Evolutionary conservation across 2,113 vertebrate genomes (phyloP), one percentile per base, ranked within the genome.

Genomic region (Ifrita kowaldi): DNA sequence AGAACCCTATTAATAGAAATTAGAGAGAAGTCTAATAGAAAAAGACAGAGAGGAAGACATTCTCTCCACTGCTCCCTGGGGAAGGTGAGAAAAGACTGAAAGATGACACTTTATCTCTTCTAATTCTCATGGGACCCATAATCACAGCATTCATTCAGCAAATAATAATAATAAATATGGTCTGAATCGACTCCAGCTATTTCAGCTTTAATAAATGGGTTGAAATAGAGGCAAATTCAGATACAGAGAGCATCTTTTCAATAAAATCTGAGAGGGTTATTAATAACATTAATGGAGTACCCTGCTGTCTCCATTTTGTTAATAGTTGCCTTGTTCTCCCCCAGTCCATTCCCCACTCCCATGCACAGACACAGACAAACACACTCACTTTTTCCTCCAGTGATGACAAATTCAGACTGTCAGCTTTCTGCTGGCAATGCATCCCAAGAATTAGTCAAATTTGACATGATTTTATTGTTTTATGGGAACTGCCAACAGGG

Each of bases 231-330:
- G 98, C 98, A 98, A 98, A 98, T 97, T 98, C 98, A 97, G 97
- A 97, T 95, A 93, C 92, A 49, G 96, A 97, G 97, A 98, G 93
- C 98, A 98, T 98, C 97, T 98, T 98, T 98, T 98, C 98, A 98
- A 98, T 98, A 98, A 98, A 97, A 97, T 79, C 96, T 97, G 97
- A 98, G 97, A 98, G 98, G 98, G 98, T 98, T 98, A 98, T 98
- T 98, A 98, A 98, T 98, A 98, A 98, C 96, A 53, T 98, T 98
- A 98, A 98, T 98, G 97, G 96, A 98, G 93, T 95, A 95, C 96
- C 87, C 49, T 52, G 76, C 84, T 14, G 44, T 88, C 94, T 97
- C 95, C 96, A 86, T 96, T 95, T 92, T 96, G 95, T 96, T 96
- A 95, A 95, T 71, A 96, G 92, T 96, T 92, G 88, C 92, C 76